These are phyloP conservation scores for Chloroceryle amazona DNA, from an alignment of 2,797 vertebrate species.

Conservation along the genomic window DNA sequence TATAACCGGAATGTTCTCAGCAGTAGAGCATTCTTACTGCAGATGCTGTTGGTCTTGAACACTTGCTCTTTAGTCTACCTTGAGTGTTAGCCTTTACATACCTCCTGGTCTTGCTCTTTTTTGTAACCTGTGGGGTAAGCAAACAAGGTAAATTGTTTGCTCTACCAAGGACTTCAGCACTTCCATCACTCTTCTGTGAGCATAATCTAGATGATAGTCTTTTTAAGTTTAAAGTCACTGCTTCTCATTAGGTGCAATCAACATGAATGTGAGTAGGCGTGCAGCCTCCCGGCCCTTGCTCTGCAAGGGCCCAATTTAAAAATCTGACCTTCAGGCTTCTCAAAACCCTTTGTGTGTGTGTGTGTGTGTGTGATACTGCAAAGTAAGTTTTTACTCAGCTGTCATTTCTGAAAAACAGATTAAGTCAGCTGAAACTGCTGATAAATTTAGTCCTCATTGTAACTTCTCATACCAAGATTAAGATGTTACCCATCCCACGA, in stretches of 20 bases:
- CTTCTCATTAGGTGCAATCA: slow-evolving; percentile 12
- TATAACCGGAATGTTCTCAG: not conserved
- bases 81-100: not conserved
- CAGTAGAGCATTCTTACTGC: not conserved
- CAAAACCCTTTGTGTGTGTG: not conserved
- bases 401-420: not conserved
- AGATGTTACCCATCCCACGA: not conserved
- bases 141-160: not conserved
- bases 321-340: slow-evolving; percentile 22
- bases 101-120: not conserved
- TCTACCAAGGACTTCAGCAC: not conserved
- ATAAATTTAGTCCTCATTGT: not conserved
- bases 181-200: not conserved
- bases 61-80: not conserved
- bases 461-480: rapidly evolving
- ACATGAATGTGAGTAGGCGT: not conserved
- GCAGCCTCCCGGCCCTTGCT: not conserved
- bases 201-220: not conserved
- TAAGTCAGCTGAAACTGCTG: not conserved
- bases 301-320: not conserved
- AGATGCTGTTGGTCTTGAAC: not conserved
- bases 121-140: not conserved
- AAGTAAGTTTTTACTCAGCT: not conserved
- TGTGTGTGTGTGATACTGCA: not conserved
- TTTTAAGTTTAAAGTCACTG: slow-evolving; percentile 46